Base-by-base conservation (phyloP, 2,888 invertebrate genomes). In the Andrena hattorfiana region DNA sequence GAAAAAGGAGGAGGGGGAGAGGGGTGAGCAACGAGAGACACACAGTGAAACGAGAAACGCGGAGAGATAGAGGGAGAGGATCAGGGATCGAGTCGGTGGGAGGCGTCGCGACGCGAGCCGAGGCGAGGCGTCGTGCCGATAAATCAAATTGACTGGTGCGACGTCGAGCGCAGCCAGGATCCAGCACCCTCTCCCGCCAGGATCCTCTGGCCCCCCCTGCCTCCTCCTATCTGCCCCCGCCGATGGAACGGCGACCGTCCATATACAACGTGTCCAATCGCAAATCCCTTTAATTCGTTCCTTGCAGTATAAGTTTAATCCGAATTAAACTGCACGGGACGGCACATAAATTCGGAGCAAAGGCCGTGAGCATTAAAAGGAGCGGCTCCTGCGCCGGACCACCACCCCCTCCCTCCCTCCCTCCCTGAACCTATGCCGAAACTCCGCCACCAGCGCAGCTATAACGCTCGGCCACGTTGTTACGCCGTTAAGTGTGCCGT, bases 231-330 rank as follows among this genome's bases (percentile, higher is more conserved):
- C 84, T 88, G 79, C 85, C 85, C 81, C 77, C 81, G 79, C 86
- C 85, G 88, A 87, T 89, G 89, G 89, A 89, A 86, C 91, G 89
- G 85, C 90, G 89, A 85, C 85, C 87, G 89, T 88, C 90, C 90
- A 87, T 88, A 89, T 88, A 91, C 90, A 91, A 91, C 93, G 91
- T 92, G 91, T 92, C 93, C 90, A 92, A 93, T 93, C 91, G 93
- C 90, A 90, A 91, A 92, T 92, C 92, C 92, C 90, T 93, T 93
- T 92, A 93, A 93, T 93, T 92, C 92, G 93, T 91, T 92, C 89
- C 91, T 92, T 90, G 89, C 90, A 90, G 89, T 91, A 90, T 90
- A 91, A 92, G 90, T 92, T 92, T 90, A 91, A 90, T 91, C 90
- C 91, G 90, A 92, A 92, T 92, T 91, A 91, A 92, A 92, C 93